phyloP scores from a whole-genome alignment of 1,140 invertebrate species.

The Ostrea edulis region DNA sequence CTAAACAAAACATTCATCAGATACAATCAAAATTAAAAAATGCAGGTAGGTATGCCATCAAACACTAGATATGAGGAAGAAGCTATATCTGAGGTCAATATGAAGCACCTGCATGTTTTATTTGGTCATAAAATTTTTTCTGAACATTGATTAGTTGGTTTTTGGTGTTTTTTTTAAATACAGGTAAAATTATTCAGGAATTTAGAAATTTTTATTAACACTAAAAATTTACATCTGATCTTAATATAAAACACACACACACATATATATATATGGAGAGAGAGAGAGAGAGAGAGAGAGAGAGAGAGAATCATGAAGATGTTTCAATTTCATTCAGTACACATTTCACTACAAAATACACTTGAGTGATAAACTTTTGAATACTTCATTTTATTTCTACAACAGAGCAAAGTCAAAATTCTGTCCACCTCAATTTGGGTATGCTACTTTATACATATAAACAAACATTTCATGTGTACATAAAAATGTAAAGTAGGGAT shows the following conservation, averaged over 20 bases:
- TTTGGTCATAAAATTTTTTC: neutral
- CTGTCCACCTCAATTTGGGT: neutral
- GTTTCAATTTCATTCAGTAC: too few species aligned
- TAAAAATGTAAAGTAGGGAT: constrained; percentile 35
- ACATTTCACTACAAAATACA: too few species aligned
- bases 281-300: too few species aligned
- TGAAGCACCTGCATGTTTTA: neutral
- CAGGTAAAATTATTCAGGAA: too few species aligned
- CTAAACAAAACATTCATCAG: neutral
- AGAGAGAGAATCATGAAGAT: too few species aligned
- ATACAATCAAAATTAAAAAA: neutral
- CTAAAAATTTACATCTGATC: too few species aligned
- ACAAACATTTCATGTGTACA: constrained; percentile 33
- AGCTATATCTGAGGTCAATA: neutral
- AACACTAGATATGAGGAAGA: neutral
- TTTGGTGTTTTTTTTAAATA: too few species aligned
- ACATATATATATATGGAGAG: too few species aligned
- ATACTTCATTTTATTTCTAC: neutral
- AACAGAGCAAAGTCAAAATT: neutral
- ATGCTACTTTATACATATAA: neutral
- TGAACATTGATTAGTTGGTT: too few species aligned
- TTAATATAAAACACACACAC: too few species aligned
- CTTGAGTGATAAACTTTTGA: too few species aligned
- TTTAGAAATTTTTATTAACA: too few species aligned
- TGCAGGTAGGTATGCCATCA: neutral